Percentiles rank a stretch among this genome's conserved stretches.
These are phyloP conservation scores for Typhlichthys eigenmanni DNA, from an alignment of 2,797 vertebrate genomes.

Conservation along the genomic window DNA sequence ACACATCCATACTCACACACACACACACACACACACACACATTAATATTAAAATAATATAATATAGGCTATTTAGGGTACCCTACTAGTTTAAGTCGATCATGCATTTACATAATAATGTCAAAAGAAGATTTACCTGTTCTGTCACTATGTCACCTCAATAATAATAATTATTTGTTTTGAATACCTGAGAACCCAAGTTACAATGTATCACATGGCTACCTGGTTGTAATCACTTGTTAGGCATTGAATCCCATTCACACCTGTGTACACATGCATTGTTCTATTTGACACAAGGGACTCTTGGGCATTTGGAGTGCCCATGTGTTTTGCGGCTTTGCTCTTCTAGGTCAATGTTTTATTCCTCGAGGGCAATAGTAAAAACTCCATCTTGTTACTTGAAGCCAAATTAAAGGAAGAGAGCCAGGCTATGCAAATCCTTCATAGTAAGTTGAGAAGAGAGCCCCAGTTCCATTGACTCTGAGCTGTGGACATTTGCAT, in stretches of 20 bases:
- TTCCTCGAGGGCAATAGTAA: constrained; percentile 63
- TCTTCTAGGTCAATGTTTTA: not conserved
- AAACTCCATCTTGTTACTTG: constrained; percentile 69
- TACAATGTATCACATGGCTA: constrained; percentile 27
- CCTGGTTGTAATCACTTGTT: constrained; percentile 24
- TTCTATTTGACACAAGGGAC: constrained; percentile 31
- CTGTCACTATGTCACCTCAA: too few relatives aligned
- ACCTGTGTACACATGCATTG: constrained; percentile 43
- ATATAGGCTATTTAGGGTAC: too few relatives aligned
- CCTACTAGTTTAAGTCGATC: too few relatives aligned
- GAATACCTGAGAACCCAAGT: not conserved
- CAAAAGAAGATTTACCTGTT: too few relatives aligned
- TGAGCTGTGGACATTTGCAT: constrained; percentile 70
- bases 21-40: constrained; percentile 31
- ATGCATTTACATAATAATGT: too few relatives aligned
- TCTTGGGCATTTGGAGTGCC: not conserved
- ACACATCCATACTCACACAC: constrained; percentile 24
- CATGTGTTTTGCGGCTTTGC: not conserved
- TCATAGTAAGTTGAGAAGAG: constrained; percentile 51
- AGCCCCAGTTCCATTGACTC: constrained; percentile 62
- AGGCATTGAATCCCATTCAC: constrained; percentile 25
- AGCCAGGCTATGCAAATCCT: constrained; percentile 70
- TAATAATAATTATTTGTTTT: too few relatives aligned
- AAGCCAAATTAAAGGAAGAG: constrained; percentile 67
- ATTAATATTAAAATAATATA: too few relatives aligned